Conservation (phyloP, 1,140 invertebrate species). For the Olivierus martensii region DNA sequence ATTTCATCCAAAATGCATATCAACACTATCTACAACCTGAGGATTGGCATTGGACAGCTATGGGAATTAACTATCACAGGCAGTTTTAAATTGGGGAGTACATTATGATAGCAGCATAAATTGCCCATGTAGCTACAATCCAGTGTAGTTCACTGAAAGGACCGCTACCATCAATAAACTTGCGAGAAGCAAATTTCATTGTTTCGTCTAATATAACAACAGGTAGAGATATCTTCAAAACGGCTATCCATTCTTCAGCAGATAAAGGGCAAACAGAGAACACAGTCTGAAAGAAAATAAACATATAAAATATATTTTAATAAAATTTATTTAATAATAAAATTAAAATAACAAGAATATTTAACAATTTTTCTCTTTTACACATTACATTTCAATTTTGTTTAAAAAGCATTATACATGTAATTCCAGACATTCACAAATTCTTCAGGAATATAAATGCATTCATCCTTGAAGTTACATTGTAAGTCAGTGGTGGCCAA, state of each 20-base stretch:
- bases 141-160: constrained; percentile 18
- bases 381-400: no score
- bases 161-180: constrained; percentile 71
- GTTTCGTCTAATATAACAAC: constrained; percentile 98
- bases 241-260: constrained; percentile 91
- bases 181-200: constrained; percentile 96
- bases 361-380: no score
- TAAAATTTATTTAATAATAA: not conserved
- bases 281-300: constrained; percentile 56
- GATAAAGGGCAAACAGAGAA: constrained; percentile 98
- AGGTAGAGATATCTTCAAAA: constrained; percentile 99
- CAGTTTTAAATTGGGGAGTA: constrained; percentile 20
- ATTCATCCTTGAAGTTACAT: no score
- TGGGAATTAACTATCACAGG: no score
- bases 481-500: no score
- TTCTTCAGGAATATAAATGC: no score
- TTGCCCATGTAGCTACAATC: constrained; percentile 23
- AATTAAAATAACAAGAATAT: constrained; percentile 5
- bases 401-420: no score
- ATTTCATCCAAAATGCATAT: no score
- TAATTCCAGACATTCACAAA: no score
- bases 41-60: no score
- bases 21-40: no score
- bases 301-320: not conserved
- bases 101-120: constrained; percentile 23